phyloP scores from a whole-genome alignment of 2,113 vertebrate genomes.

The Athene cunicularia region DNA sequence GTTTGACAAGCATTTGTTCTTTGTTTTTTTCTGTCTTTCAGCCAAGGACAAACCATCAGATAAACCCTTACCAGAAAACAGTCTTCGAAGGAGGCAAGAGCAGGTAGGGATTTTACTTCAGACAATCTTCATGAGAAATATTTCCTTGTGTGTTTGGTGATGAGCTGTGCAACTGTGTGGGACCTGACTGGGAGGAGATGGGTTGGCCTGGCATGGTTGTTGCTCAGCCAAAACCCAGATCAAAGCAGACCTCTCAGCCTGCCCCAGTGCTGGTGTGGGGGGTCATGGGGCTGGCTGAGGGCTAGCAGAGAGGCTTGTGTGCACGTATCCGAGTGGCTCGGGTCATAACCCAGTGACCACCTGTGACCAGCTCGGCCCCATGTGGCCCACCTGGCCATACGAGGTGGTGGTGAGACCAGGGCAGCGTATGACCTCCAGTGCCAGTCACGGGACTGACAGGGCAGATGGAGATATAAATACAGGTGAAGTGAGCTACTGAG shows the following conservation, averaged over 20 bases:
- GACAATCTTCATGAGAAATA: not conserved
- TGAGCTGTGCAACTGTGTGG: not conserved
- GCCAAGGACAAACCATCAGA: slow-evolving; percentile 25
- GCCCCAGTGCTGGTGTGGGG: not conserved
- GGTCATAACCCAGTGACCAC: not conserved
- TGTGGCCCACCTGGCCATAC: not conserved
- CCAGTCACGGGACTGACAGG: not conserved
- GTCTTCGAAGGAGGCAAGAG: not conserved
- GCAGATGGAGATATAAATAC: not conserved
- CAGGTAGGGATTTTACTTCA: not conserved
- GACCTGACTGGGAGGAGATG: not conserved
- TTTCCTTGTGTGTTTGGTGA: not conserved
- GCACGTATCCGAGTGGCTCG: too few relatives aligned
- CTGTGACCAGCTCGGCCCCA: not conserved
- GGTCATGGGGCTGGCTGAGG: not conserved
- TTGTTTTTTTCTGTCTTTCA: slow-evolving; percentile 39
- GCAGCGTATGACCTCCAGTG: not conserved
- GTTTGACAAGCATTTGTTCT: not conserved
- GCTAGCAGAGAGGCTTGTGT: not conserved
- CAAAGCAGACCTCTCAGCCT: not conserved
- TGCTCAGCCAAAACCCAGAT: not conserved
- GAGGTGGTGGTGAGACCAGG: not conserved
- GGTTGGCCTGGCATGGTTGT: not conserved
- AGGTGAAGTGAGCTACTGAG: not conserved
- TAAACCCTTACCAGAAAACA: not conserved